Conservation (phyloP, 2,113 vertebrate genomes). For the Laterallus jamaicensis region DNA sequence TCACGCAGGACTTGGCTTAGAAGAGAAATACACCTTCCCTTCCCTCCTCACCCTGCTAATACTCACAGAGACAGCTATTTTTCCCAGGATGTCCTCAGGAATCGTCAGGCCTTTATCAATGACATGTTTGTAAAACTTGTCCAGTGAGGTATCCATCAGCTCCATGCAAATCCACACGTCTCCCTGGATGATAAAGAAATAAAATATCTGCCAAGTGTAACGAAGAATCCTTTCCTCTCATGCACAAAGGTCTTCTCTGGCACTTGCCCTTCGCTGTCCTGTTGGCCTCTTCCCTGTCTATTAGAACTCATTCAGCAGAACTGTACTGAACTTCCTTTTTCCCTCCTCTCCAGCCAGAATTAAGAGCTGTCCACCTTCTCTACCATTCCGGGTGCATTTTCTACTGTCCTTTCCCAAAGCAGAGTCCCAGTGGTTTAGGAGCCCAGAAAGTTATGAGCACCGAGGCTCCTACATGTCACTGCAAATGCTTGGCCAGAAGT, state of each 20-base stretch:
- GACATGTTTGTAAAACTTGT: conserved; percentile 98
- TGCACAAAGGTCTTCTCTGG: rapidly evolving
- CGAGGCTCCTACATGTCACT: not conserved
- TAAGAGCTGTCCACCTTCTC: not conserved
- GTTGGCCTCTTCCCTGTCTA: not conserved
- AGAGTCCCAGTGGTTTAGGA: not conserved
- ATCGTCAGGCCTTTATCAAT: conserved; percentile 92
- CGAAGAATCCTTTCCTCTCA: not conserved
- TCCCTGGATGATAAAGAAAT: conserved; percentile 75
- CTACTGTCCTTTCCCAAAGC: not conserved
- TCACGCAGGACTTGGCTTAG: not conserved
- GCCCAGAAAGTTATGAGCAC: not conserved
- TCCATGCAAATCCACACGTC: conserved; percentile 99
- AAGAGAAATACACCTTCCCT: not conserved
- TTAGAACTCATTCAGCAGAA: not conserved
- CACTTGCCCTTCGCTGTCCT: not conserved
- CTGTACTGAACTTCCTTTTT: not conserved
- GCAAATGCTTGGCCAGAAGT: not conserved
- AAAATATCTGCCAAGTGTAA: not conserved
- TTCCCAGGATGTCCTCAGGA: conserved; percentile 95
- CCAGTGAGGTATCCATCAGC: conserved; percentile 96
- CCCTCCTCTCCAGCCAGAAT: not conserved
- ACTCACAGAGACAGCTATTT: conserved; percentile 95
- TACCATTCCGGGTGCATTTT: not conserved
- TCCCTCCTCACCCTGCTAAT: not conserved